Evolutionary conservation across 1,140 invertebrate genomes (phyloP), one percentile per base, ranked within the genome.

Genomic region (Dinoponera quadriceps): DNA sequence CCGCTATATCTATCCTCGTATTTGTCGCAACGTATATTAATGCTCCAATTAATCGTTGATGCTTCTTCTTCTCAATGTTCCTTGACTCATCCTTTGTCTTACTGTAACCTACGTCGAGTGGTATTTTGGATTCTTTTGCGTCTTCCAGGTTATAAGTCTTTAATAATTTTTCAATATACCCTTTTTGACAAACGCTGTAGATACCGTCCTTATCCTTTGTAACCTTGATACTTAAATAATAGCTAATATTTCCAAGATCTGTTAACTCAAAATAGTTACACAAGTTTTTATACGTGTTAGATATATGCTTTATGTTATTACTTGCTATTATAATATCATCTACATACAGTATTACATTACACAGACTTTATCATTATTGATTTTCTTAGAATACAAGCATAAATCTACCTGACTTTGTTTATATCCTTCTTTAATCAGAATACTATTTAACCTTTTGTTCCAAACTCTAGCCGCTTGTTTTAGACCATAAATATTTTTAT

Each of bases 1-100:
- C 44, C 14, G n/a, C 22, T 48, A 75, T 75, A 51, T 75, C 73
- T n/a, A 25, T 44, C 20, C 73, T 38, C 2, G 51, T 78, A n/a
- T 51, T 68, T 9, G 65, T 49, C 0, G 65, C 14, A 13, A 68
- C 18, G 18, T 68, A 68, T 68, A 68, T 49, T 68, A 49, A 16
- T 0, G 38, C 44, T 51, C 44, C 65, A 7, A 68, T n/a, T n/a
- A 68, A 13, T 3, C 22, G 49, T 51, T 25, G 16, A 9, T 27
- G 49, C 1, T 13, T 18, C 0, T 51, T 49, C 7, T 68, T 68
- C 27, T 68, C 65, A 4, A 68, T 13, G 2, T 18, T 66, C 0
- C 25, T 3, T 4, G 60, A 33, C 18, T 27, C 16, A n/a, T 49
- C 65, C 16, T 68, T 51, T 11, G 1, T 51, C 2, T 68, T 68